Evolutionary conservation across 1,140 invertebrate species (phyloP), one percentile per base, ranked within the genome.

Genomic region (Dolichoris vasculosae): DNA sequence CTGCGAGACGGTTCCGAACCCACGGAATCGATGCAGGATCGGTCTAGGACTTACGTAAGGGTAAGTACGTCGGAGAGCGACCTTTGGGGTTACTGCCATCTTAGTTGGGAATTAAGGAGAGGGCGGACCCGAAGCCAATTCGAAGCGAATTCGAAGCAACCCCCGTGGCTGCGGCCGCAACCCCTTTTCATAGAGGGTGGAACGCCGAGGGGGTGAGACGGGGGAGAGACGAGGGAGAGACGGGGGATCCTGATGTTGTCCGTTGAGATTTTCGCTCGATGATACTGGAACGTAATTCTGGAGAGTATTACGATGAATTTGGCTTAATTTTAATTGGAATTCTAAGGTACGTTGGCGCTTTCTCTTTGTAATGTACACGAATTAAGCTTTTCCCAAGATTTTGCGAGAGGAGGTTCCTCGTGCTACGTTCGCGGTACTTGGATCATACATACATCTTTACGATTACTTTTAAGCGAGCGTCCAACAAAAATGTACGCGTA

Each of bases 61-160:
- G 32, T 78, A 32, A 35, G 51, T 78, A 40, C 20, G 2, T 11
- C 1, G 0, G 43, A 76, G 69, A 2, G 64, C 67, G 73, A 11
- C 55, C 51, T 55, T 77, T 35, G 80, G 55, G 84, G 76, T 15
- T 55, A 84, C 85, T 86, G 55, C 55, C 85, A 82, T 83, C 83
- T 92, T 93, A 92, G 92, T 90, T 92, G 90, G 89, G 91, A 91
- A 91, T 91, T 92, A 92, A 93, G 92, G 89, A 90, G 90, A 90
- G 91, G 91, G 88, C 88, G 90, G 89, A 89, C 78, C 83, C 48
- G 6, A 20, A 11, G 20, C 59, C 55, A 76, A 46, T 76, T 30
- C 63, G 17, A 26, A 35, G 23, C 43, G 6, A 32, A 23, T 71
- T 78, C 38, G 46, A 86, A 77, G 63, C 86, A 86, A 77, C 40